Evolutionary conservation across 2,888 invertebrate species (phyloP).

Genomic region (Hipparchia semele): DNA sequence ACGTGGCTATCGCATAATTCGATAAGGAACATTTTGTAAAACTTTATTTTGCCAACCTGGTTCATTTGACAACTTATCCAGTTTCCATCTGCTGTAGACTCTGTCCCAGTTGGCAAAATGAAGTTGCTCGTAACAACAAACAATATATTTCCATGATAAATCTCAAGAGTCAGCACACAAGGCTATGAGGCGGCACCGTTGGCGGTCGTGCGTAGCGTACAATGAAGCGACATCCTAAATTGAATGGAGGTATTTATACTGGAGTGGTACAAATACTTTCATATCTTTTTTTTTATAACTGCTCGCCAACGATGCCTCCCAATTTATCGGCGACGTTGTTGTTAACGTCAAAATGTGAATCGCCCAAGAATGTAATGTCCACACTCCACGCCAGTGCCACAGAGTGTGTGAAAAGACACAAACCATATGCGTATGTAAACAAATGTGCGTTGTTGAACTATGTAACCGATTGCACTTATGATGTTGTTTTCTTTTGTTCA

Average conservation of each 20-base stretch:
- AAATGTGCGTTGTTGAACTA: conserved; percentile 26
- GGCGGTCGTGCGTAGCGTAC: conserved; percentile 6
- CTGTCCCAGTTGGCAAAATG: conserved; percentile 17
- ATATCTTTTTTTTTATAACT: conserved; percentile 10
- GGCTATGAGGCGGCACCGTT: conserved; percentile 6
- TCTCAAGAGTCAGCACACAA: conserved; percentile 3
- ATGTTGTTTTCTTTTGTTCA: conserved; percentile 38
- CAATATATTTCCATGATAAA: conserved; percentile 30
- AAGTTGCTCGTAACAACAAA: conserved; percentile 12
- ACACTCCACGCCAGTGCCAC: conserved; percentile 8
- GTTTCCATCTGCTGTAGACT: background rate
- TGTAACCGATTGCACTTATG: conserved; percentile 33
- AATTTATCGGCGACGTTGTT: background rate
- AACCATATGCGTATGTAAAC: conserved; percentile 23
- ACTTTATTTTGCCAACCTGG: conserved; percentile 25
- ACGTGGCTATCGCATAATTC: conserved; percentile 15
- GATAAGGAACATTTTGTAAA: conserved; percentile 16
- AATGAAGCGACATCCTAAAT: background rate
- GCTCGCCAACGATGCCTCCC: conserved; percentile 17
- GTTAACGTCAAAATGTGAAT: background rate
- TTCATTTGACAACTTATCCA: background rate
- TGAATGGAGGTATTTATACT: conserved; percentile 13
- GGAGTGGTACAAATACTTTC: conserved; percentile 11
- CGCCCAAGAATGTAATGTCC: conserved; percentile 3
- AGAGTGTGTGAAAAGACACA: conserved; percentile 34